Evolutionary conservation across 2,797 vertebrate species (phyloP), one percentile per base, ranked within the genome.

Genomic region (Gorsachius magnificus): DNA sequence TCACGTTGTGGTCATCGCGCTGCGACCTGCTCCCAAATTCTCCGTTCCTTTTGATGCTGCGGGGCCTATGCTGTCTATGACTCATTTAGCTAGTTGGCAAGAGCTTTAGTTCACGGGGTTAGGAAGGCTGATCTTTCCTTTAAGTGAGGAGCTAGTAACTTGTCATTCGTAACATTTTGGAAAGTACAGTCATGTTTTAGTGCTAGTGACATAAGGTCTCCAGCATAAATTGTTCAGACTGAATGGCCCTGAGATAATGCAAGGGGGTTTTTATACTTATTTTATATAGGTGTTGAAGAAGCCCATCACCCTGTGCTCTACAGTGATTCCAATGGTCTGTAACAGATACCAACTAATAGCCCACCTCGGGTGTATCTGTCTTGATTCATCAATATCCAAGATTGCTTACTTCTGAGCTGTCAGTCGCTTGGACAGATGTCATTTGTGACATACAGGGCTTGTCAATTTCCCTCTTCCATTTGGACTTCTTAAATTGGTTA

Each of bases 1-100:
- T 60, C 36, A 41, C 5, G 0, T 31, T 13, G 16, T 26, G 26
- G 13, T 58, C 38, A 3, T 17, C 0, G 0, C 82, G 35, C 54
- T 45, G 8, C 31, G 36, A 78, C 4, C 60, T 38, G 60, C 50
- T 64, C 54, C 72, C 36, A 21, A 63, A 18, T 78, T 72, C 48
- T 57, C 20, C 10, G 1, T 28, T 29, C 28, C 13, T 14, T 69
- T 45, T 17, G 36, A 5, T 86, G 36, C 81, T 57, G 18, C 2
- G 1, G 65, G 63, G 45, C 61, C 11, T 29, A 0, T 28, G 13
- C 4, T 71, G 58, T 13, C 2, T 22, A 21, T 72, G 41, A 79
- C 31, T 92, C 61, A 10, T 35, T 63, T 15, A 60, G 48, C 33
- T 91, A 31, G 43, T 1, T 61, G 69, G 25, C 22, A 81, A 74